phyloP scores from a whole-genome alignment of 2,113 vertebrate genomes.

The Aegithalos caudatus region DNA sequence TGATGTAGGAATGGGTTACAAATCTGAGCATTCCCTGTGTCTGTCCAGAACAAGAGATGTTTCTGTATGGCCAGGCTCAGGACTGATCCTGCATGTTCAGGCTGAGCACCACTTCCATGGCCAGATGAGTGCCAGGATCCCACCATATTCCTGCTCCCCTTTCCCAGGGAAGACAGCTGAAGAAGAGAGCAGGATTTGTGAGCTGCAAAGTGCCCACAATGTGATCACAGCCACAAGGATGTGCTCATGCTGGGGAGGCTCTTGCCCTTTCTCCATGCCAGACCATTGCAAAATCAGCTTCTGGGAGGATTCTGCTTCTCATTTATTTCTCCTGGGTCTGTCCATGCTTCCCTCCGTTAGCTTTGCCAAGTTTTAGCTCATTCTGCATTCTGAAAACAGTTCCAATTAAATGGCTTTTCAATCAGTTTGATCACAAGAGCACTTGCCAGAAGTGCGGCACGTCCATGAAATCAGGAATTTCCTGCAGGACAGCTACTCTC shows the following conservation, averaged over 20 bases:
- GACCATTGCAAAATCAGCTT: conserved; percentile 31
- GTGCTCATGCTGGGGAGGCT: neutral
- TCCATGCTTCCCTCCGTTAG: neutral
- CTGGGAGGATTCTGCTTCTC: conserved; percentile 25
- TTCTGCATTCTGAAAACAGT: conserved; percentile 16
- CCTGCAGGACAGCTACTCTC: conserved; percentile 25
- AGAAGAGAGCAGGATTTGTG: neutral
- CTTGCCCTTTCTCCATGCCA: neutral
- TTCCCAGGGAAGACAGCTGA: neutral
- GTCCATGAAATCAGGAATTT: conserved; percentile 39
- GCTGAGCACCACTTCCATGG: neutral
- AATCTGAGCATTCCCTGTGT: neutral
- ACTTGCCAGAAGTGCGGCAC: neutral
- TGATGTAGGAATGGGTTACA: neutral
- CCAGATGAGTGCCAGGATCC: neutral
- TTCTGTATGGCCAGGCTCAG: neutral
- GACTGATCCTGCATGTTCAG: neutral
- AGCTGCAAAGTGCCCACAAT: neutral
- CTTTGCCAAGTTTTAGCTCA: neutral
- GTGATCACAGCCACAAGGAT: neutral
- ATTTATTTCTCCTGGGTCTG: neutral
- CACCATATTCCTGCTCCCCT: neutral
- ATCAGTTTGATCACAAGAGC: neutral
- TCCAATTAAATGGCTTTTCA: conserved; percentile 41
- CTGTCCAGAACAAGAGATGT: neutral